Evolutionary conservation across 2,797 vertebrate genomes (phyloP).

Genomic region (Acipenser transmontanus): DNA sequence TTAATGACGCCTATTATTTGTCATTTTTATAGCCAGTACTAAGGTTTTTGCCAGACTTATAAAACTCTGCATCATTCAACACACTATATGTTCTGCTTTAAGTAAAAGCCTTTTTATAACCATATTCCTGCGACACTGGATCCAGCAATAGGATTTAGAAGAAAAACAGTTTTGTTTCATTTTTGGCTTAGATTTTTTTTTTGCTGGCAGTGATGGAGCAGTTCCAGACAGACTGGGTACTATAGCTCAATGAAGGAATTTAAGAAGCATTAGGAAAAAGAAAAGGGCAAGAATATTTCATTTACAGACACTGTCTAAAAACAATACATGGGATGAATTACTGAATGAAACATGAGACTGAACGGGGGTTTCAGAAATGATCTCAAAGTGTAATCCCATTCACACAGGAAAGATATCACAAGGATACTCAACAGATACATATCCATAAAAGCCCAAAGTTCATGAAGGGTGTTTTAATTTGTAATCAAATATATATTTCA

Average conservation of each 20-base stretch:
- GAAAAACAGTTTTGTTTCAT: constrained; percentile 12
- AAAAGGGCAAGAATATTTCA: no score
- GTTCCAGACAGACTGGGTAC: constrained; percentile 6
- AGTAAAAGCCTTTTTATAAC: background rate
- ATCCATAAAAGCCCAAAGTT: no score
- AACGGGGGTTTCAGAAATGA: background rate
- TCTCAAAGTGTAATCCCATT: no score
- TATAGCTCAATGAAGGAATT: background rate
- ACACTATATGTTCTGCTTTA: background rate
- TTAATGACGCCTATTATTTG: background rate
- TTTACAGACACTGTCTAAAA: no score
- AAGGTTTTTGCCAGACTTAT: background rate
- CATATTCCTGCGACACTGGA: constrained; percentile 7
- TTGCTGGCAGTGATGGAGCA: constrained; percentile 11
- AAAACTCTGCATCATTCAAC: constrained; percentile 4
- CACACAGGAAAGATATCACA: no score
- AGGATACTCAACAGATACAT: no score
- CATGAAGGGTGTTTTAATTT: no score
- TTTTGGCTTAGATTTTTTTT: constrained; percentile 4
- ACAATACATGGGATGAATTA: background rate
- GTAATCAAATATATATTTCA: no score
- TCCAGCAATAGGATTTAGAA: background rate
- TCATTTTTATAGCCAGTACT: background rate
- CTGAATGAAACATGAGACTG: background rate
- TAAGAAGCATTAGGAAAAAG: background rate